Evolutionary conservation across 2,797 vertebrate species (phyloP), one percentile per base, ranked within the genome.

Genomic region (Enteromius unitaeniatus): DNA sequence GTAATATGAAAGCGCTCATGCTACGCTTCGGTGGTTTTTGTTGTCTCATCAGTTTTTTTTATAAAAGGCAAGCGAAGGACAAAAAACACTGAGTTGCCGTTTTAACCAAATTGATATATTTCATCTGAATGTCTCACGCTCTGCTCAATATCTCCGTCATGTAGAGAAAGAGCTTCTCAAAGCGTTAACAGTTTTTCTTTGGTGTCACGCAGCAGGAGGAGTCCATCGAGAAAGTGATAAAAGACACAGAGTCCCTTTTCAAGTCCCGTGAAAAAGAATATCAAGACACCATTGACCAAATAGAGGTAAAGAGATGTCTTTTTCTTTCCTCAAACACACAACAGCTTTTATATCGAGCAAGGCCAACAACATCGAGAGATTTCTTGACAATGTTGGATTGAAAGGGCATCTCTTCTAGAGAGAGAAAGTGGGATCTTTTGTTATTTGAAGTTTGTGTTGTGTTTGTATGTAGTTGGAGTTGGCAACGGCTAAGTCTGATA

Each of bases 281-380:
- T 85, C 97, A 98, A 92, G 96, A 97, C 83, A 98, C 97, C 88
- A 98, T 98, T 17, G 95, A 94, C 92, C 97, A 98, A 92, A 98
- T 98, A 76, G 97, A 98, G 97, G 97, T 97, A 84, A 74, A 87
- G 94, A 42, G 51, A 51, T 42, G 17, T 40, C 26, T 60, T 1
- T 5, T n/a, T 58, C 4, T 23, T 62, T 15, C 47, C 53, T 70
- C 58, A 28, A 28, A 62, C 58, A 62, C 60, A 58, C 42, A 17
- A 37, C 10, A 2, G 15, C 15, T 42, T 28, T 81, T 23, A 37
- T 45, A 28, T 19, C 15, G 40, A 58, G 15, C 67, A 53, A 19
- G n/a, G 14, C 34, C 74, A 60, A 60, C 53, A 26, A 26, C 31
- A 64, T 42, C 3, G 7, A 78, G 23, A 28, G 40, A 17, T 31